phyloP scores from a whole-genome alignment of 2,888 invertebrate genomes.

The Steinernema carpocapsae region DNA sequence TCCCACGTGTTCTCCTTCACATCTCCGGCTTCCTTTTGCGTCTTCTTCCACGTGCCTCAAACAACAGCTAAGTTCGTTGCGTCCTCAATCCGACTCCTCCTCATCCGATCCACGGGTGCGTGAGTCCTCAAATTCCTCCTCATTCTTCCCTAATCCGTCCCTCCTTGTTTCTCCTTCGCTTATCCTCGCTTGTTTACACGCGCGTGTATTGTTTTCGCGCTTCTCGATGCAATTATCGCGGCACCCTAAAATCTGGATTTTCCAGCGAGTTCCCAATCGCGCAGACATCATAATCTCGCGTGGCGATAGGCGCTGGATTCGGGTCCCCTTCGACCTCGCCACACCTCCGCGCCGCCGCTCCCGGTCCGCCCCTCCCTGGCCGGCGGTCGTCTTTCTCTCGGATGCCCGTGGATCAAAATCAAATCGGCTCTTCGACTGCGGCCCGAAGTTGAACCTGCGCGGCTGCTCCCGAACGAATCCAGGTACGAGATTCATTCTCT shows the following conservation, averaged over 20 bases:
- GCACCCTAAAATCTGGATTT: constrained; percentile 19
- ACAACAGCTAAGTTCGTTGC: too few species aligned
- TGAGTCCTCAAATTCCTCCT: too few species aligned
- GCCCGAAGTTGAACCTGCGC: constrained; percentile 27
- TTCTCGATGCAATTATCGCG: background rate
- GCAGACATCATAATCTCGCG: background rate
- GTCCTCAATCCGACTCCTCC: too few species aligned
- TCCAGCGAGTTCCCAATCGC: background rate
- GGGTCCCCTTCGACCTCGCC: background rate
- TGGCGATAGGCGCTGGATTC: background rate
- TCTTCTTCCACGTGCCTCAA: too few species aligned
- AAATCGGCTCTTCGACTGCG: background rate
- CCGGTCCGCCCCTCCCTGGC: constrained; percentile 9
- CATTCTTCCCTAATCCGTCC: too few species aligned
- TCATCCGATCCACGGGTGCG: too few species aligned
- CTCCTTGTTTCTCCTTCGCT: too few species aligned
- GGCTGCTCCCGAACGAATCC: constrained; percentile 9
- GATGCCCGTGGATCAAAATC: constrained; percentile 25
- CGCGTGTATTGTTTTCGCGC: constrained; percentile 14
- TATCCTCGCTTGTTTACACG: too few species aligned
- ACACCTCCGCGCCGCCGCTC: background rate
- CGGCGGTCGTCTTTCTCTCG: too few species aligned
- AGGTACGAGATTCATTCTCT: background rate
- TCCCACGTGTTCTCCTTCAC: too few species aligned
- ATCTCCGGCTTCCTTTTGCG: too few species aligned